A percentile compares a stretch with the other conserved stretches of the same genome.
phyloP scores from a whole-genome alignment of 2,797 vertebrate species.

The Lagorchestes hirsutus region DNA sequence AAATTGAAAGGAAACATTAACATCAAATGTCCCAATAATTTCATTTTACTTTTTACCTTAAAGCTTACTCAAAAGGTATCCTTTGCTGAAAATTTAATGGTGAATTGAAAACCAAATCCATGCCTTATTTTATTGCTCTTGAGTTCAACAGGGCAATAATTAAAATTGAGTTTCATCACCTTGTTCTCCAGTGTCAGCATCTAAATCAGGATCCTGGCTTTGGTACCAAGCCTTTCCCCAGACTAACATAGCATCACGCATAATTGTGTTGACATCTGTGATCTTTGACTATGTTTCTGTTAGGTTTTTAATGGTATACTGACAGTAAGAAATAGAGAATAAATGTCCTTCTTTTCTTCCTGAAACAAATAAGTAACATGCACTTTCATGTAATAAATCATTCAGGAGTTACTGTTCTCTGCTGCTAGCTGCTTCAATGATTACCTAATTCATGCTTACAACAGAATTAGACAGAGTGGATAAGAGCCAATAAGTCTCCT shows the following conservation, averaged over 20 bases:
- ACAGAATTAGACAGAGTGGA: slow-evolving; percentile 64
- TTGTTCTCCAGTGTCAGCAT: slow-evolving; percentile 9
- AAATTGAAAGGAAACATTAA: neutral
- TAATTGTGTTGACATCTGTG: slow-evolving; percentile 27
- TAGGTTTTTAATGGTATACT: slow-evolving; percentile 60
- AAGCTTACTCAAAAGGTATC: neutral
- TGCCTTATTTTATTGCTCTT: neutral
- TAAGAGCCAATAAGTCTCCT: slow-evolving; percentile 62
- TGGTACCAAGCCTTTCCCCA: slow-evolving; percentile 53
- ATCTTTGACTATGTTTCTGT: slow-evolving; percentile 36
- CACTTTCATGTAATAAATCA: slow-evolving; percentile 64
- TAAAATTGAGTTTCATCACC: neutral
- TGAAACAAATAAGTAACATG: slow-evolving; percentile 65
- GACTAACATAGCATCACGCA: slow-evolving; percentile 33
- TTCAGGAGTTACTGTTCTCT: slow-evolving; percentile 32
- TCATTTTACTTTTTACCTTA: neutral
- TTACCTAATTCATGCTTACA: slow-evolving; percentile 66
- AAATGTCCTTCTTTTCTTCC: slow-evolving; percentile 41
- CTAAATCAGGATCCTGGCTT: slow-evolving; percentile 37
- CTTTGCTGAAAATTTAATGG: neutral
- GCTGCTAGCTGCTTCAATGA: slow-evolving; percentile 67
- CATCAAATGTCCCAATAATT: neutral
- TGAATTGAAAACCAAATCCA: neutral
- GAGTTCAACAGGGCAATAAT: slow-evolving; percentile 6
- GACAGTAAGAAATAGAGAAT: slow-evolving; percentile 48